A percentile compares a stretch with the other conserved stretches of the same genome.
These are phyloP conservation scores for Equus quagga DNA, from an alignment of 2,113 vertebrate species.

Conservation along the genomic window DNA sequence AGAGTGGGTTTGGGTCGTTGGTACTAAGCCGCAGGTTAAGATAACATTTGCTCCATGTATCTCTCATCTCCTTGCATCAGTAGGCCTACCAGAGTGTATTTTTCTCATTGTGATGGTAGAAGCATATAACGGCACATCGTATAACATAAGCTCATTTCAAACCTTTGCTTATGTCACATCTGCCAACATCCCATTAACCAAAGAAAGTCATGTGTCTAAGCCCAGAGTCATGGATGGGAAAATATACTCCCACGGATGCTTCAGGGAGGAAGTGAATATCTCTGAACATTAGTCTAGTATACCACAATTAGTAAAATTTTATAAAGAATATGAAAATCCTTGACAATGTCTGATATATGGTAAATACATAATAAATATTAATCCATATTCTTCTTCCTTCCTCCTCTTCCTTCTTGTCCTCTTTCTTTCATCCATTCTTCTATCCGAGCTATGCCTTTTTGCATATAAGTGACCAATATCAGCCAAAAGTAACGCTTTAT, in stretches of 20 bases:
- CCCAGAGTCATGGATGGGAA: background rate
- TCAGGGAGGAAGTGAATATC: background rate
- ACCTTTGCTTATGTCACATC: background rate
- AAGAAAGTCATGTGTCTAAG: background rate
- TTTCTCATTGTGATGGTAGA: background rate
- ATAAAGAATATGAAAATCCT: background rate
- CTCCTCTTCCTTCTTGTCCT: background rate
- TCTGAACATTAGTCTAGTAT: background rate
- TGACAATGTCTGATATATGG: background rate
- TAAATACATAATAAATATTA: background rate
- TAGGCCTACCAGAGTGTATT: too few species aligned
- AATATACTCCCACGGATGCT: background rate
- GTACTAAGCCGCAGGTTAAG: background rate
- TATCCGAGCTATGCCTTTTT: background rate
- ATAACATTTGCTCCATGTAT: background rate
- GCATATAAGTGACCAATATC: background rate
- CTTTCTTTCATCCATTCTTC: background rate
- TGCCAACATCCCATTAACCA: background rate
- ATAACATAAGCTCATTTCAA: background rate
- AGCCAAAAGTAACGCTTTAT: background rate
- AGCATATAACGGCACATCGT: too few species aligned
- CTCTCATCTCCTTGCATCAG: background rate
- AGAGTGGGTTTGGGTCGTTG: background rate
- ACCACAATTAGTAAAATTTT: background rate
- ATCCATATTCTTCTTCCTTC: background rate